Percentiles rank a stretch among this genome's conserved stretches.
phyloP scores from a whole-genome alignment of 2,113 vertebrate genomes.

The Pseudois nayaur region DNA sequence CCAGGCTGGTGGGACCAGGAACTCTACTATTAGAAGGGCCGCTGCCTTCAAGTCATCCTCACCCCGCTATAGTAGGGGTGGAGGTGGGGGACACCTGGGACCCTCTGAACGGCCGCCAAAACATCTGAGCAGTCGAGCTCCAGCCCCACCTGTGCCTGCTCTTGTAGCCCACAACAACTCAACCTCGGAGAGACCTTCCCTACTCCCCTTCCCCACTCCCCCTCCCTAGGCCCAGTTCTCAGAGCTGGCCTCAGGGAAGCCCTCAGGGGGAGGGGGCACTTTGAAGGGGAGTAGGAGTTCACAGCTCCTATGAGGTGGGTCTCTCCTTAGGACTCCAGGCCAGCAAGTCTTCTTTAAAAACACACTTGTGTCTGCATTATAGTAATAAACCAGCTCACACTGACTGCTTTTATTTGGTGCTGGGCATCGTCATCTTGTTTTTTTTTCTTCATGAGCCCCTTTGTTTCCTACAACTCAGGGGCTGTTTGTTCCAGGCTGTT shows the following conservation, averaged over 20 bases:
- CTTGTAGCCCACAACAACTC: not conserved
- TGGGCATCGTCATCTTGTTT: not conserved
- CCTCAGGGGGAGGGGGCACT: not conserved
- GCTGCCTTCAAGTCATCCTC: not conserved
- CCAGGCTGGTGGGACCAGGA: slow-evolving; percentile 91
- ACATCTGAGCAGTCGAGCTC: not conserved
- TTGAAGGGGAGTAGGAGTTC: not conserved
- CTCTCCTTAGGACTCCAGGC: not conserved
- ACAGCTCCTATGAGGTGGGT: not conserved
- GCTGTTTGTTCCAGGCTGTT: not conserved
- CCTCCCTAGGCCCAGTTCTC: not conserved
- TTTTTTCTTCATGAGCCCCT: not conserved
- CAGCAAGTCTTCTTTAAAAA: not conserved
- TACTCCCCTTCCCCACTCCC: not conserved
- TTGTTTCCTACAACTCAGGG: not conserved
- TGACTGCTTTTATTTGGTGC: not conserved
- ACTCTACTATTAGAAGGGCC: slow-evolving; percentile 83
- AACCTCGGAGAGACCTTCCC: not conserved
- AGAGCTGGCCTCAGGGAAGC: not conserved
- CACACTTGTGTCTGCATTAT: not conserved
- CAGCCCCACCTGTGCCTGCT: not conserved
- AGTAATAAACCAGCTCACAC: slow-evolving; percentile 34
- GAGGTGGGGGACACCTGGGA: not conserved
- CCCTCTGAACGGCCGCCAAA: not conserved
- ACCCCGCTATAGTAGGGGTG: not conserved